Evolutionary conservation across 2,113 vertebrate species (phyloP).

Genomic region (Pongo pygmaeus): DNA sequence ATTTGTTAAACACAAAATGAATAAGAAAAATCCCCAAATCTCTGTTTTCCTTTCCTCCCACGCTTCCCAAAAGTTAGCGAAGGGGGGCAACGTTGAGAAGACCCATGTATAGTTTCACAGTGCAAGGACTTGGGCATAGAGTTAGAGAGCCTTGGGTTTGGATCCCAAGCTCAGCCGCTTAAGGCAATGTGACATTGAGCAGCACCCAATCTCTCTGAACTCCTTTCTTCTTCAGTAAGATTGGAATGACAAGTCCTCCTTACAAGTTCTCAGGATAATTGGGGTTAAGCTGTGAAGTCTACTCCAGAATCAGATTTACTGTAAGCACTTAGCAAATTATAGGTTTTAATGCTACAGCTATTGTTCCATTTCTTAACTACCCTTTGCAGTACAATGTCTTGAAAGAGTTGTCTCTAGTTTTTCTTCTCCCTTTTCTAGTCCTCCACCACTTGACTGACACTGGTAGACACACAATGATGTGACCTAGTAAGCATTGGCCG

Average conservation of each 20-base stretch:
- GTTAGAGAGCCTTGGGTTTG: background rate
- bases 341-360: background rate
- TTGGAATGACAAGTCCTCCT: background rate
- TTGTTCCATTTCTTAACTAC: background rate
- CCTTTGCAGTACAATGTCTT: background rate
- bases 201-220: background rate
- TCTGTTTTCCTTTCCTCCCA: background rate
- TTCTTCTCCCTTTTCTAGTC: background rate
- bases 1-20: constrained; percentile 29
- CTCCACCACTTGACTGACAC: background rate
- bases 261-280: background rate
- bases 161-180: background rate
- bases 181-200: background rate
- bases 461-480: background rate
- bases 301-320: background rate
- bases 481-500: background rate
- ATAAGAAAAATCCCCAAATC: background rate
- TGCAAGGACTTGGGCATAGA: background rate
- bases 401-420: background rate
- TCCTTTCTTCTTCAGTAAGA: background rate
- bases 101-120: fast-evolving
- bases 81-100: background rate
- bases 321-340: no score
- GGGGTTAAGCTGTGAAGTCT: no score
- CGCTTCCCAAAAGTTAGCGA: background rate